Evolutionary conservation across 2,888 invertebrate genomes (phyloP).

Genomic region (Sphaeridia pumilis): DNA sequence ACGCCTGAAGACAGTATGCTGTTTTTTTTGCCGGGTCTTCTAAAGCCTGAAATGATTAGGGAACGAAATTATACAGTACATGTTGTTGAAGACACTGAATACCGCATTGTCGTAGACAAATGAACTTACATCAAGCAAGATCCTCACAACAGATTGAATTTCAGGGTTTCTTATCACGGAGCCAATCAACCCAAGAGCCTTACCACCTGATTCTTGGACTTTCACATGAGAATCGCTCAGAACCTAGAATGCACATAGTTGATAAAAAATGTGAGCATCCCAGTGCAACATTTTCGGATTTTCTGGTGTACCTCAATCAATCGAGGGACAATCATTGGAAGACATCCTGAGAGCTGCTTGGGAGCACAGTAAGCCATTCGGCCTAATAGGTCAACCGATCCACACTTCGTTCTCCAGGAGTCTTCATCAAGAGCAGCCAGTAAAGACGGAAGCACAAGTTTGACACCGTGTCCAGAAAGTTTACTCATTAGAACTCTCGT

Average conservation of each 20-base stretch:
- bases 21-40: conserved; percentile 96
- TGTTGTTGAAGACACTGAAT: neutral
- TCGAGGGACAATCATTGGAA: conserved; percentile 96
- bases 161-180: conserved; percentile 97
- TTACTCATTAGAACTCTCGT: conserved; percentile 85
- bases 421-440: conserved; percentile 90
- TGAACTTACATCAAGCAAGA: conserved; percentile 17
- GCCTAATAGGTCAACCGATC: conserved; percentile 87
- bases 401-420: conserved; percentile 93
- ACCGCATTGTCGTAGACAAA: too few relatives aligned
- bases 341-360: conserved; percentile 91
- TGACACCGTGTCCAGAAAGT: conserved; percentile 92
- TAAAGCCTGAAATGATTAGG: conserved; percentile 56
- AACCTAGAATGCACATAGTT: conserved; percentile 7
- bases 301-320: conserved; percentile 91
- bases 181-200: conserved; percentile 90
- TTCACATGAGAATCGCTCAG: conserved; percentile 94
- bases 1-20: conserved; percentile 77
- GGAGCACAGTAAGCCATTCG: conserved; percentile 99
- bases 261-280: neutral
- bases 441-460: conserved; percentile 86
- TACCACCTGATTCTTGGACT: conserved; percentile 92
- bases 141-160: conserved; percentile 54
- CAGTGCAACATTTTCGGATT: neutral
- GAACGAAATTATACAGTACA: neutral